phyloP scores from a whole-genome alignment of 64 coral and sea anemone species.

The Pachyseris speciosa region DNA sequence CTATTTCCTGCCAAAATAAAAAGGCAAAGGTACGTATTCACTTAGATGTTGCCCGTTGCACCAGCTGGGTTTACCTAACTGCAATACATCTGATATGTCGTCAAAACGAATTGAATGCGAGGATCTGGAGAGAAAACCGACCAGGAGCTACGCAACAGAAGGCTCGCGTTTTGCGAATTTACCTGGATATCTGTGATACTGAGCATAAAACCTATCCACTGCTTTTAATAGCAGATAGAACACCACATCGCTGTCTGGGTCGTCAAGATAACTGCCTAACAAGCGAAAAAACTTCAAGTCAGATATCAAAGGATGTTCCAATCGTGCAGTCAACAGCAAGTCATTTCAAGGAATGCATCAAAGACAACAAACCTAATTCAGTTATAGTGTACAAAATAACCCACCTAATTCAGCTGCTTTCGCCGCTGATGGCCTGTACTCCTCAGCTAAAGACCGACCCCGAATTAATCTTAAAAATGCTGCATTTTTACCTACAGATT shows the following conservation, averaged over 20 bases:
- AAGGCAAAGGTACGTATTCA: neutral
- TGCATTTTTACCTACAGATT: conserved; percentile 85
- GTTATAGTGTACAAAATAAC: too few relatives aligned
- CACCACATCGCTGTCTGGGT: conserved; percentile 88
- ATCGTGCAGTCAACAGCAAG: too few relatives aligned
- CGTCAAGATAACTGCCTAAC: conserved; percentile 78
- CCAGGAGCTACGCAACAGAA: neutral
- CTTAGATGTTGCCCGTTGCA: too few relatives aligned
- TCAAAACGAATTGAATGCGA: too few relatives aligned
- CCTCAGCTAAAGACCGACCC: conserved; percentile 91
- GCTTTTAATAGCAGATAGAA: conserved; percentile 97
- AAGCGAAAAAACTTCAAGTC: neutral
- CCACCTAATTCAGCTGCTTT: conserved; percentile 75
- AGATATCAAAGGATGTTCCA: neutral
- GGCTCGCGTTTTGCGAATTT: neutral
- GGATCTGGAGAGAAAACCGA: neutral
- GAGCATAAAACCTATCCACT: conserved; percentile 86
- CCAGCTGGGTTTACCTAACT: too few relatives aligned
- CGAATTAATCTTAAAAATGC: conserved; percentile 86
- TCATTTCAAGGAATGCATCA: too few relatives aligned
- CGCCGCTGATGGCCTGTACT: conserved; percentile 65
- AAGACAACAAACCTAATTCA: conserved; percentile 61
- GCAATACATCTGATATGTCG: too few relatives aligned
- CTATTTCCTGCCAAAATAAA: neutral
- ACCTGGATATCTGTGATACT: conserved; percentile 90